Base-by-base conservation (phyloP, 2,797 vertebrate species). In the Craterocephalus amniculus region DNA sequence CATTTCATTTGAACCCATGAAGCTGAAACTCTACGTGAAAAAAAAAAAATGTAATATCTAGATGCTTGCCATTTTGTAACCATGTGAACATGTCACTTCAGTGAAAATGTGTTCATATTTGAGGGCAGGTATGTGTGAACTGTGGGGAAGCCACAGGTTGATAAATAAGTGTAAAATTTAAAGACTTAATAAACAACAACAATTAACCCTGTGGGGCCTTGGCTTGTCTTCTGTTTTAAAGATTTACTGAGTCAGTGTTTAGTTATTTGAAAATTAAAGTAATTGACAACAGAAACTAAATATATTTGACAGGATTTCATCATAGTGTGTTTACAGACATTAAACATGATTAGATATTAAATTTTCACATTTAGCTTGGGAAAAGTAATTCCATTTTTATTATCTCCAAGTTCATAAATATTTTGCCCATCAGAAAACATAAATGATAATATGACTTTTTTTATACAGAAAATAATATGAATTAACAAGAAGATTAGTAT, bases 401-500 rank as follows among this genome's bases (percentile, higher is more conserved):
- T 62, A 12, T 59, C 57, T 52, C n/a, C 35, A 63, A 36, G 2
- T 57, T 66, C 51, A 14, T 51, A 26, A 22, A 13, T 26, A 26
- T 10, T 51, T 22, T 13, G 4, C n/a, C 63, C 48, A 45, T 63
- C 35, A 63, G 54, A 58, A 36, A 57, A 32, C 26, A 64, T 68
- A 73, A 51, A 51, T 13, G 5, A 51, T 38, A 14, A 13, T 48
- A n/a, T 20, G 2, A 45, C 18, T 20, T n/a, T 20, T 20, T 48
- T 48, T n/a, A 51, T 49, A 24, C 12, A 13, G 24, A 24, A 11
- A 11, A 51, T 24, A 13, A 67, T 64, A 59, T 49, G 24, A 40
- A 58, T 70, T 7, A 6, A 13, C 62, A 43, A n/a, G 20, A 48
- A 18, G 29, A 65, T 70, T 24, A 71, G 51, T 63, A 55, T 76